phyloP scores from a whole-genome alignment of 2,888 invertebrate species.

The Pomacea canaliculata region DNA sequence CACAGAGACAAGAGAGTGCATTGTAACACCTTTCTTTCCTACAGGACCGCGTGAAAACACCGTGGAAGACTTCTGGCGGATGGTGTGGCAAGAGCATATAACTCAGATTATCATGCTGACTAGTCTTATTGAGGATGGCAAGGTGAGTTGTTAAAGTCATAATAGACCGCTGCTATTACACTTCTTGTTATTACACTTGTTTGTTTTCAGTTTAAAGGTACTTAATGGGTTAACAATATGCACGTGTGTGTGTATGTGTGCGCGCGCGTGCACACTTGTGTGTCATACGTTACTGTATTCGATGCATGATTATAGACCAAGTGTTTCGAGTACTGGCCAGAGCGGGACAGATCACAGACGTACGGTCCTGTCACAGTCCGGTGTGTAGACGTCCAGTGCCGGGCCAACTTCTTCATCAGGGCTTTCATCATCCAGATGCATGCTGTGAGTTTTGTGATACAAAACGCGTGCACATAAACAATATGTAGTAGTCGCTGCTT shows the following conservation, averaged over 20 bases:
- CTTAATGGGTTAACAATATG: too few relatives aligned
- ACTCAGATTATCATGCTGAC: not conserved
- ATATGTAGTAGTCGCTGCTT: too few relatives aligned
- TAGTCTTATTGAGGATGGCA: not conserved
- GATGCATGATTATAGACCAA: not conserved
- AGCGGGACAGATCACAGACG: not conserved
- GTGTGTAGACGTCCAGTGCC: not conserved
- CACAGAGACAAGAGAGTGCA: too few relatives aligned
- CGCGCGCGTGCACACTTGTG: not conserved
- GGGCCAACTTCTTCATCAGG: not conserved
- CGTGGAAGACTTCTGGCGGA: not conserved
- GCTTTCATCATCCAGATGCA: not conserved
- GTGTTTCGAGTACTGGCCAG: slow-evolving; percentile 7
- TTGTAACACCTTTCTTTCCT: not conserved
- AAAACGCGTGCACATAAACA: too few relatives aligned
- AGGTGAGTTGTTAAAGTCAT: not conserved
- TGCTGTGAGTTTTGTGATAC: not conserved
- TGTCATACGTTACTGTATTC: not conserved
- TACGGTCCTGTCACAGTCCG: not conserved
- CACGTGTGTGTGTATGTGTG: not conserved
- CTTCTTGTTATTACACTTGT: too few relatives aligned
- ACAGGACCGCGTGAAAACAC: slow-evolving; percentile 4
- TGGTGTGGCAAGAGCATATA: not conserved
- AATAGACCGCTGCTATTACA: too few relatives aligned
- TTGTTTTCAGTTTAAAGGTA: too few relatives aligned